phyloP scores from a whole-genome alignment of 2,797 vertebrate species.

The Petrocephalus schoutedeni region DNA sequence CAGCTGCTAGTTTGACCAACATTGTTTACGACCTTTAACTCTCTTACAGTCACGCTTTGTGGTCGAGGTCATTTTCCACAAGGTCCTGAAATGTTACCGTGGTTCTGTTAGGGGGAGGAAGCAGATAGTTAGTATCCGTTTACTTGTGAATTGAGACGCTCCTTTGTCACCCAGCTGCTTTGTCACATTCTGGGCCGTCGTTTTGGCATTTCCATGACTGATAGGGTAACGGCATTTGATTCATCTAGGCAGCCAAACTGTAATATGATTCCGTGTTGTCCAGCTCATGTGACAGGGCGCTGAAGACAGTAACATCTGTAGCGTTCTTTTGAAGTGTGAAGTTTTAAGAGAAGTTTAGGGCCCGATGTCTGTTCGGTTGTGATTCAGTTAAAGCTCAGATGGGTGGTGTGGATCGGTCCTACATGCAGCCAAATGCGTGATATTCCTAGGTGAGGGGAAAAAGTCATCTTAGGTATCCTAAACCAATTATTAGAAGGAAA shows the following conservation, averaged over 20 bases:
- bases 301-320: background rate
- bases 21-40: background rate
- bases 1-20: background rate
- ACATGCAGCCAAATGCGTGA: background rate
- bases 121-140: background rate
- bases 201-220: constrained; percentile 19
- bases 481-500: background rate
- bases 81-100: background rate
- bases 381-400: background rate
- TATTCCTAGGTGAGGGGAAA: background rate
- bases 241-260: constrained; percentile 24
- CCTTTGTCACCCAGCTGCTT: background rate
- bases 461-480: background rate
- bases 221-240: constrained; percentile 26
- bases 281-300: background rate
- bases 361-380: background rate
- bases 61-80: background rate
- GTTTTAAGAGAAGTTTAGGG: background rate
- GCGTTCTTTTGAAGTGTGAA: background rate
- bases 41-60: background rate
- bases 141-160: background rate
- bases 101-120: background rate
- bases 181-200: constrained; percentile 19
- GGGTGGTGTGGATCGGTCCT: background rate
- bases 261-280: constrained; percentile 38